These are phyloP conservation scores for Eptatretus burgeri DNA, from an alignment of 2,113 vertebrate genomes.

Conservation along the genomic window DNA sequence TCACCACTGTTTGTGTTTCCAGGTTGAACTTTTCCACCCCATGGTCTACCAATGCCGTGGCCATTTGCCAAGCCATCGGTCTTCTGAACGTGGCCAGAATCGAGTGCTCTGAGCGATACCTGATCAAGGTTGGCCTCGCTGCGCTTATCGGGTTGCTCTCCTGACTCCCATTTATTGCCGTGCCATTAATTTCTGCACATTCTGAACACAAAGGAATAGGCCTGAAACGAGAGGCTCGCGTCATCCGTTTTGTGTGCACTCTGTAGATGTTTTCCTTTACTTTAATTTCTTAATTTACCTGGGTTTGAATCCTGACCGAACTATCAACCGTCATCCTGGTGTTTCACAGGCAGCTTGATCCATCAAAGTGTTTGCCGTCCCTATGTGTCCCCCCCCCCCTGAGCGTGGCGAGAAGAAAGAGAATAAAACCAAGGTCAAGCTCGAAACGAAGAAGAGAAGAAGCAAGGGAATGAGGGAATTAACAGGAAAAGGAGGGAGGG, in stretches of 20 bases:
- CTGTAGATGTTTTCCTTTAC: background rate
- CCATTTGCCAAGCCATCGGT: conserved; percentile 36
- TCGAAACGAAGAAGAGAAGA: no score
- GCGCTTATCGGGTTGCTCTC: background rate
- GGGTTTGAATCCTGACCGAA: no score
- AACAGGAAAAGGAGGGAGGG: no score
- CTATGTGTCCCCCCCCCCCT: no score
- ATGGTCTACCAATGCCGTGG: conserved; percentile 43
- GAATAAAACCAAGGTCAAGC: no score
- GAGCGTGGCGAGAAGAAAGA: no score
- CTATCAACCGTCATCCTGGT: no score
- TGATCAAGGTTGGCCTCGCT: conserved; percentile 26
- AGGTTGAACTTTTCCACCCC: conserved; percentile 62
- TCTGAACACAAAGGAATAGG: background rate
- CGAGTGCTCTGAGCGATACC: conserved; percentile 35
- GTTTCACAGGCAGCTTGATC: no score
- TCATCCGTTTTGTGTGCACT: background rate
- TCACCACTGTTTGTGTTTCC: background rate
- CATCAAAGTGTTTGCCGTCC: no score
- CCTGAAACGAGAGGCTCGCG: background rate
- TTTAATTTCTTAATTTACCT: background rate
- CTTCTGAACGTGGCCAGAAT: conserved; percentile 26
- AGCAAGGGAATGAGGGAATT: no score
- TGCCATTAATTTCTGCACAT: background rate
- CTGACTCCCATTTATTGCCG: background rate